A percentile compares a stretch with the other conserved stretches of the same genome.
phyloP scores from a whole-genome alignment of 1,140 invertebrate species.

The Cydia strobilella region DNA sequence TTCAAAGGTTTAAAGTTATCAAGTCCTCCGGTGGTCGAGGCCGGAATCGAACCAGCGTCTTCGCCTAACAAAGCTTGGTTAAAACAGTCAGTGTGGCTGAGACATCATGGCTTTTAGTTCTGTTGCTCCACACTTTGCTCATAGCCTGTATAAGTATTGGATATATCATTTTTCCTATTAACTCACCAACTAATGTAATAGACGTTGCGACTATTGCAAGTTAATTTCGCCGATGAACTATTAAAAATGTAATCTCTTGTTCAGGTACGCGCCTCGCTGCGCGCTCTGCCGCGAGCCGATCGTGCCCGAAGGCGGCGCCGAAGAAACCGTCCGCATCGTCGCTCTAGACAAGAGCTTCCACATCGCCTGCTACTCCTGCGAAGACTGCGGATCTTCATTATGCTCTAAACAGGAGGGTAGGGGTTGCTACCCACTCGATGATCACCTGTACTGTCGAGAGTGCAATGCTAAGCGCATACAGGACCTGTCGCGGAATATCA shows the following conservation, averaged over 20 bases:
- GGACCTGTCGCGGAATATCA: constrained; percentile 88
- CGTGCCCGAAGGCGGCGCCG: constrained; percentile 95
- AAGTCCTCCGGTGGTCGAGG: too few species aligned
- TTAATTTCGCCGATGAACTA: too few species aligned
- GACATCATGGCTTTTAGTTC: too few species aligned
- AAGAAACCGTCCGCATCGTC: constrained; percentile 98
- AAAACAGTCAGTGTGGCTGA: too few species aligned
- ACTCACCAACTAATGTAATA: too few species aligned
- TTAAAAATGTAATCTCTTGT: not conserved
- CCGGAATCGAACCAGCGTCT: too few species aligned
- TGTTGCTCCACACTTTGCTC: too few species aligned
- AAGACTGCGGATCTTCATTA: constrained; percentile 95
- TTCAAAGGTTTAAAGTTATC: too few species aligned
- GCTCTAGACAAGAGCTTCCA: constrained; percentile 98
- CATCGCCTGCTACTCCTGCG: constrained; percentile 98
- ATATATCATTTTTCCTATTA: too few species aligned
- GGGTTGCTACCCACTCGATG: constrained; percentile 97
- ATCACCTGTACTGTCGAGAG: constrained; percentile 96
- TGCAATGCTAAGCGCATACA: constrained; percentile 96
- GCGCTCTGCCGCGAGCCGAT: constrained; percentile 96
- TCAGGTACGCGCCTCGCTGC: constrained; percentile 95
- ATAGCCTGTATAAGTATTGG: too few species aligned
- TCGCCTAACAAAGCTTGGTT: too few species aligned
- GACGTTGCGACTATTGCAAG: too few species aligned
- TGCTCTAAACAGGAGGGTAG: constrained; percentile 97